Percentiles rank a stretch among this genome's conserved stretches.
These are phyloP conservation scores for Hymenochirus boettgeri DNA, from an alignment of 2,113 vertebrate species.

Conservation along the genomic window DNA sequence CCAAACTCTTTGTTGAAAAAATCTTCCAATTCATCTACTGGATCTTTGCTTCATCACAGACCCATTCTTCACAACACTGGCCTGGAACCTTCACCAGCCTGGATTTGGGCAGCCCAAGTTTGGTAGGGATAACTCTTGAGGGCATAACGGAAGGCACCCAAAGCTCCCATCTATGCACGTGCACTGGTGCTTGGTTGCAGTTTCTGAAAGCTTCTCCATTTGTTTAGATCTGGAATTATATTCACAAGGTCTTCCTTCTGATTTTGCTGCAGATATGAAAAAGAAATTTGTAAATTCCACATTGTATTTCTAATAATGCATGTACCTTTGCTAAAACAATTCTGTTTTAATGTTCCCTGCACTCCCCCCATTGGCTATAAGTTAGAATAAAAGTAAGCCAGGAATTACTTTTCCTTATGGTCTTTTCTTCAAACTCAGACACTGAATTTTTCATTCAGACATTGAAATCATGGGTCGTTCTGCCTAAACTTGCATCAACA, in stretches of 20 bases:
- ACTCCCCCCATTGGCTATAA: conserved; percentile 57
- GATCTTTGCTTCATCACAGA: conserved; percentile 79
- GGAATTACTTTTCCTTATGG: conserved; percentile 83
- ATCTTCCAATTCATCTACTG: conserved; percentile 61
- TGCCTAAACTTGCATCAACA: conserved; percentile 80
- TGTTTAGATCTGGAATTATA: conserved; percentile 98
- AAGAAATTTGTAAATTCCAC: too few relatives aligned
- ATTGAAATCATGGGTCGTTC: conserved; percentile 79
- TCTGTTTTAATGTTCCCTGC: conserved; percentile 54
- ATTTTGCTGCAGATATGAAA: conserved; percentile 72
- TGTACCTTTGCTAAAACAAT: conserved; percentile 43
- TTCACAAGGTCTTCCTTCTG: conserved; percentile 94
- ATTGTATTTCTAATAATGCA: conserved; percentile 28
- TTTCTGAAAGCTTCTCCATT: conserved; percentile 96
- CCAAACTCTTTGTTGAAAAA: conserved; percentile 69
- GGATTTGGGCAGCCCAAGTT: conserved; percentile 91
- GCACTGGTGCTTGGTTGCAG: conserved; percentile 98
- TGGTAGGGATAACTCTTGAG: conserved; percentile 91
- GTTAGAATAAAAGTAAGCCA: conserved; percentile 77
- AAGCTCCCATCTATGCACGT: conserved; percentile 96
- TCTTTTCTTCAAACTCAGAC: conserved; percentile 76
- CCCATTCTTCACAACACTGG: conserved; percentile 96
- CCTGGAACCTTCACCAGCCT: conserved; percentile 88
- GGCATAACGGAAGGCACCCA: conserved; percentile 91
- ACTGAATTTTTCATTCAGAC: conserved; percentile 88